phyloP scores from a whole-genome alignment of 2,797 vertebrate genomes.

The Melanotaenia trifasciata region DNA sequence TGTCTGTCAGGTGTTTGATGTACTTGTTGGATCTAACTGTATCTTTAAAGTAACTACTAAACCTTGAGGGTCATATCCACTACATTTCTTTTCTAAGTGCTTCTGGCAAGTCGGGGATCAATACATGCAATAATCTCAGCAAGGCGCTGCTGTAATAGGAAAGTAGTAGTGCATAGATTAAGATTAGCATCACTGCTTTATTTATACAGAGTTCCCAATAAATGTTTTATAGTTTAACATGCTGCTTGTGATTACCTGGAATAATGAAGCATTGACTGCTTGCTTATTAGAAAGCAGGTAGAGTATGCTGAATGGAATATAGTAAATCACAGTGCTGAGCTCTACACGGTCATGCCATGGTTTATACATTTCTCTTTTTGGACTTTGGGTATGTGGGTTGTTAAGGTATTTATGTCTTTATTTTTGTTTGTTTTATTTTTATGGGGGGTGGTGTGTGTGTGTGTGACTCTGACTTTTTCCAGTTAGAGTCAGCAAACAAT shows the following conservation, averaged over 20 bases:
- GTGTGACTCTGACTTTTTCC: no score
- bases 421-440: no score
- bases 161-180: slow-evolving; percentile 9
- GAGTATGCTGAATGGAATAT: no score
- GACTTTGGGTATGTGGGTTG: no score
- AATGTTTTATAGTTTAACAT: not conserved
- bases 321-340: no score
- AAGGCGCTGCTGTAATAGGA: slow-evolving; percentile 11
- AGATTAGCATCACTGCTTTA: slow-evolving; percentile 10
- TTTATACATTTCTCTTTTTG: no score
- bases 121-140: slow-evolving; percentile 31
- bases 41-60: slow-evolving; percentile 13
- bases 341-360: no score
- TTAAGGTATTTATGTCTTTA: no score
- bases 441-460: no score
- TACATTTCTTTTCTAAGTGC: slow-evolving; percentile 20
- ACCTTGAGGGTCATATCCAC: slow-evolving; percentile 2
- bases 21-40: no score
- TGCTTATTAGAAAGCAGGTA: not conserved
- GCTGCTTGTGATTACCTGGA: not conserved
- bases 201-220: slow-evolving; percentile 14
- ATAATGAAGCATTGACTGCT: not conserved
- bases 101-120: slow-evolving; percentile 17
- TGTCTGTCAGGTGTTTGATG: no score
- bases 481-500: no score